Percentiles rank a stretch among this genome's conserved stretches.
Evolutionary conservation across 2,888 invertebrate species (phyloP).

Genomic region (Oxyscelio sp.): DNA sequence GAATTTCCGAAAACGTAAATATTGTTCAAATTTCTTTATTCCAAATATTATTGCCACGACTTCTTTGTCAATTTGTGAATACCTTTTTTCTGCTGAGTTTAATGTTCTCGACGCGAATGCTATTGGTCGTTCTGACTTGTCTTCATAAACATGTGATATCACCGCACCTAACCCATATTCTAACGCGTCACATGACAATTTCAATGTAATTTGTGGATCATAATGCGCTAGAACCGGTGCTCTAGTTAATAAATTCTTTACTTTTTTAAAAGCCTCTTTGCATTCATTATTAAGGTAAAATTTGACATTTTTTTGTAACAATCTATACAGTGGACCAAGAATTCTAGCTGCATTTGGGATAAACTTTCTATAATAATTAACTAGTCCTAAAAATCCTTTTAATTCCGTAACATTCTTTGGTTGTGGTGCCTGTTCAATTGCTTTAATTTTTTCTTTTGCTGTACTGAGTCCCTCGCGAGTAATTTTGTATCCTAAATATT

Average conservation of each 20-base stretch:
- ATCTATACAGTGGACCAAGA: slow-evolving; percentile 77
- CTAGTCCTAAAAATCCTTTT: slow-evolving; percentile 78
- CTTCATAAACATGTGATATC: slow-evolving; percentile 20
- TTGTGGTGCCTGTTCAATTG: slow-evolving; percentile 57
- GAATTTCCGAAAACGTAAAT: slow-evolving; percentile 63
- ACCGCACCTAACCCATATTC: slow-evolving; percentile 42
- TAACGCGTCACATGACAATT: slow-evolving; percentile 58
- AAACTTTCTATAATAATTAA: slow-evolving; percentile 84
- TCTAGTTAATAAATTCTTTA: background rate
- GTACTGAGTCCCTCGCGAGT: slow-evolving; percentile 71
- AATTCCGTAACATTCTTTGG: slow-evolving; percentile 76
- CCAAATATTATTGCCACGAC: slow-evolving; percentile 84
- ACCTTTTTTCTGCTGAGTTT: slow-evolving; percentile 55
- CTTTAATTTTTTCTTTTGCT: slow-evolving; percentile 63
- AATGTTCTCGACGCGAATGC: slow-evolving; percentile 50
- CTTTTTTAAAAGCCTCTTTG: background rate
- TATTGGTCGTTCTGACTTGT: slow-evolving; percentile 42
- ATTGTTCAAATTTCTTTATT: slow-evolving; percentile 83
- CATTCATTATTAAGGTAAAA: background rate
- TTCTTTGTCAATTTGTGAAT: slow-evolving; percentile 79
- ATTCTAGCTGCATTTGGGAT: slow-evolving; percentile 75
- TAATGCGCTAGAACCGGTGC: slow-evolving; percentile 26
- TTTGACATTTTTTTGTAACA: slow-evolving; percentile 72
- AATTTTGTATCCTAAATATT: slow-evolving; percentile 78
- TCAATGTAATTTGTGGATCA: slow-evolving; percentile 33